Base-by-base conservation (phyloP, 92 coral and sea anemone species). In the Pocillopora grandis region DNA sequence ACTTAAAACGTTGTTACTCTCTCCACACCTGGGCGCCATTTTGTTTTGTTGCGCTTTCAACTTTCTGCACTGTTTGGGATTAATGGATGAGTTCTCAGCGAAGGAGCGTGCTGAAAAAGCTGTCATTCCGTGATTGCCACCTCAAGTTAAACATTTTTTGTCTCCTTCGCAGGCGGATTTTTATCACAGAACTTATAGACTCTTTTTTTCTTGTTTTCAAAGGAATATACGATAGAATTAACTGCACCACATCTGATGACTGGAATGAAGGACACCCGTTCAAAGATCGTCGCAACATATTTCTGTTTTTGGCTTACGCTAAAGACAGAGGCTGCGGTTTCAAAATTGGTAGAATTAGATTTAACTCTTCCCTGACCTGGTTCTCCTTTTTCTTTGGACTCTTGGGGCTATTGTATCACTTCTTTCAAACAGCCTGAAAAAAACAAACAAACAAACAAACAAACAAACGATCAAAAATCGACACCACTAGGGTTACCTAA, bases 351-450 rank as follows among this genome's bases (percentile, higher is more conserved):
- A 80, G 88, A 68, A 81, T 92, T 55, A 93, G 93, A 31, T 93
- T 93, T 60, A 87, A 90, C 16, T 73, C 95, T 10, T 85, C 86
- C 23, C 83, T 93, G 5, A 95, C 98, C 33, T 92, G 98, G 98
- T 57, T 93, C n/a, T 93, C 98, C 9, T 77, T 92, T 60, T 82
- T 92, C 27, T 90, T 93, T 23, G 95, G 93, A 5, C 79, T 88
- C 19, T 72, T 81, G 6, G 95, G 87, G 11, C 77, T 92, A 21
- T 59, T 92, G 20, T 92, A 82, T 61, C 95, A 89, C 73, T 89
- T 91, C 79, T 91, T 42, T 42, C 52, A 42, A 42, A 0, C 52
- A 7, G 52, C 52, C 52, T 42, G 8, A 42, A 42, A 42, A 42
- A 42, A 27, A 27, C 31, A 27, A 27, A 27, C 31, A 27, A 27